These are phyloP conservation scores for Brachynemurus nebulosus DNA, from an alignment of 2,888 invertebrate species.

Conservation along the genomic window DNA sequence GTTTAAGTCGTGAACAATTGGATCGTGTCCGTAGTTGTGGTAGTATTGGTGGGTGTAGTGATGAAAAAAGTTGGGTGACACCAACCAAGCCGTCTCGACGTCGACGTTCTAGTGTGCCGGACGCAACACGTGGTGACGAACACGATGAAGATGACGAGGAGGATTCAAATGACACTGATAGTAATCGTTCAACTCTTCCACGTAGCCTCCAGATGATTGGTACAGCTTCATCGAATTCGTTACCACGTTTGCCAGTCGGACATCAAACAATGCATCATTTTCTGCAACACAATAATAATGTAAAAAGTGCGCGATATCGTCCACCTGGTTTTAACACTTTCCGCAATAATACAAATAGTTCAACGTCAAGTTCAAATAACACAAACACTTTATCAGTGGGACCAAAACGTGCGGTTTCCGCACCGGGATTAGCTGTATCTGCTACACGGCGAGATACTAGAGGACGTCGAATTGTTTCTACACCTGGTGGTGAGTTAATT, in stretches of 20 bases:
- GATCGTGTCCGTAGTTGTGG: conserved; percentile 68
- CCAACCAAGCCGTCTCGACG: conserved; percentile 26
- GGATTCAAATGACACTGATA: conserved; percentile 35
- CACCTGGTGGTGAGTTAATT: conserved; percentile 44
- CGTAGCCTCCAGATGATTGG: conserved; percentile 42
- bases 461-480: conserved; percentile 25
- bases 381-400: conserved; percentile 28
- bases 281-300: conserved; percentile 39
- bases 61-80: conserved; percentile 34
- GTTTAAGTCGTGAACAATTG: conserved; percentile 60
- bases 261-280: conserved; percentile 47
- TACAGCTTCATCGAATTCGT: conserved; percentile 54
- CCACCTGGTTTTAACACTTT: conserved; percentile 65
- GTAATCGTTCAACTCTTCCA: conserved; percentile 46
- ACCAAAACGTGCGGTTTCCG: conserved; percentile 61
- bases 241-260: conserved; percentile 59
- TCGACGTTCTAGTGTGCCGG: conserved; percentile 44
- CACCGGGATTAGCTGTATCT: conserved; percentile 44
- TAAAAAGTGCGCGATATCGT: conserved; percentile 75
- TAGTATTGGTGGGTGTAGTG: conserved; percentile 59
- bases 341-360: background rate
- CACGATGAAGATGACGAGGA: conserved; percentile 40
- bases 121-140: conserved; percentile 34
- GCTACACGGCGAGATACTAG: conserved; percentile 40
- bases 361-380: background rate